A percentile compares a stretch with the other conserved stretches of the same genome.
phyloP scores from a whole-genome alignment of 2,113 vertebrate species.

The rabbit (Oryctolagus cuniculus) region mOryCun1.1 NC_091434.1:95179001-95179500 shows the following conservation, averaged over 20 bases:
- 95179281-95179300: neutral
- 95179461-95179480: too few relatives aligned
- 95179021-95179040: neutral
- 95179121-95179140: neutral
- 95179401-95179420: neutral
- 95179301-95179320: neutral
- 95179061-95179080: neutral
- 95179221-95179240: neutral
- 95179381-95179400: neutral
- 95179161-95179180: neutral
- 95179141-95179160: neutral
- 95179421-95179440: slow-evolving; percentile 8
- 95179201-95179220: slow-evolving; percentile 4
- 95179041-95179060: neutral
- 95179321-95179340: neutral
- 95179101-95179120: neutral
- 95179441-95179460: too few relatives aligned
- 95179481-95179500: too few relatives aligned
- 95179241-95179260: neutral
- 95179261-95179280: neutral
- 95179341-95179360: neutral
- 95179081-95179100: neutral
- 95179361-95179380: neutral
- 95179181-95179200: neutral
- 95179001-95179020: neutral